Evolutionary conservation across 2,797 vertebrate genomes (phyloP).

Genomic region (Oreortyx pictus): DNA sequence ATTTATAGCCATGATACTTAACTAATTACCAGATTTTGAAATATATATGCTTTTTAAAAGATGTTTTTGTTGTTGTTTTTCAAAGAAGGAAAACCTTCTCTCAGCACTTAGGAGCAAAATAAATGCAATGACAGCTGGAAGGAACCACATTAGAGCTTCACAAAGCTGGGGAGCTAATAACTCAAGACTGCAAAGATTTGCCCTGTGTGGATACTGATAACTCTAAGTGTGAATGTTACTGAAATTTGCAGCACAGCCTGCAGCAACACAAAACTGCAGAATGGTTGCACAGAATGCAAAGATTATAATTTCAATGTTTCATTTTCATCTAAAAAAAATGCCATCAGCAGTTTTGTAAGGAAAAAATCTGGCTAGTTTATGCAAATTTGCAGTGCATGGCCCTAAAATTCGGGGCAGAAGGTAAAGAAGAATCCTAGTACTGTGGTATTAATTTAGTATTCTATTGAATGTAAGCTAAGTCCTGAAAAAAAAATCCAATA

Average conservation of each 20-base stretch:
- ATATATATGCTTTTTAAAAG: not conserved
- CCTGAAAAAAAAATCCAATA: not conserved
- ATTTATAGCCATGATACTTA: not conserved
- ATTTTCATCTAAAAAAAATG: not conserved
- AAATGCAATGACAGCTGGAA: slow-evolving; percentile 1
- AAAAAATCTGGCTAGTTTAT: not conserved
- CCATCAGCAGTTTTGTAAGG: not conserved
- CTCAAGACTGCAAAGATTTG: not conserved
- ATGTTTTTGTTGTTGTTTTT: not conserved
- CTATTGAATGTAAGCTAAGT: not conserved
- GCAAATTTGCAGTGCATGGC: not conserved
- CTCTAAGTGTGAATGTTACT: not conserved
- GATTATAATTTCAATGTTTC: not conserved
- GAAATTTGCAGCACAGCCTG: not conserved
- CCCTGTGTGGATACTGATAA: not conserved
- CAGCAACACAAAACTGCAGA: not conserved
- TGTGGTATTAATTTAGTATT: not conserved
- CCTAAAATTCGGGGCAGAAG: not conserved
- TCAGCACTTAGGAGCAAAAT: not conserved
- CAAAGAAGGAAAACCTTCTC: not conserved
- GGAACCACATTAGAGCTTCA: not conserved
- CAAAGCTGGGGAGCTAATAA: not conserved
- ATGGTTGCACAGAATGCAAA: not conserved
- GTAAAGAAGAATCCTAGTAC: not conserved
- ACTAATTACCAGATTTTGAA: not conserved